These are phyloP conservation scores for Columba janthina DNA, from an alignment of 2,113 vertebrate species.

Conservation along the genomic window DNA sequence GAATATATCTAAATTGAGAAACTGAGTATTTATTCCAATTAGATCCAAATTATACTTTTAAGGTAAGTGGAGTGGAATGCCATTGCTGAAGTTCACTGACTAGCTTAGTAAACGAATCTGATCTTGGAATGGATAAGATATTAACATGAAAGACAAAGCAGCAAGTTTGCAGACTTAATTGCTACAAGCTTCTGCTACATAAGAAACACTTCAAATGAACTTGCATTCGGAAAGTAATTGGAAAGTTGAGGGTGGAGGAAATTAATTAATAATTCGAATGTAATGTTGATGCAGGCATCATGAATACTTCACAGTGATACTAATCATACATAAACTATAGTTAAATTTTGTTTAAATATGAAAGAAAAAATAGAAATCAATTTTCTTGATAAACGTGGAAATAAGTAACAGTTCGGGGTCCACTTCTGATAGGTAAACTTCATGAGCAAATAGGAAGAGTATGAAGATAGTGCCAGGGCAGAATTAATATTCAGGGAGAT, in stretches of 20 bases:
- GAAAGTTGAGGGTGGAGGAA: background rate
- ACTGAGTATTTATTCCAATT: background rate
- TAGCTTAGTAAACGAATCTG: background rate
- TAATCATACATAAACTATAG: background rate
- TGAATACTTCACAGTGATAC: background rate
- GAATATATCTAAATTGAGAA: background rate
- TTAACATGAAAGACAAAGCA: background rate
- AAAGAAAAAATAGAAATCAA: background rate
- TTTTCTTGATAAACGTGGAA: background rate
- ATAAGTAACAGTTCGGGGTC: background rate
- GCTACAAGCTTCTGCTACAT: background rate
- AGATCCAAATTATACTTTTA: background rate
- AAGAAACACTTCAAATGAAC: background rate
- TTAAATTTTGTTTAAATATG: background rate
- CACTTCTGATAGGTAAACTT: background rate
- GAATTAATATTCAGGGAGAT: background rate
- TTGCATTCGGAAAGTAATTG: background rate
- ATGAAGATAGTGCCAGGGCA: background rate
- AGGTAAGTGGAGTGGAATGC: background rate
- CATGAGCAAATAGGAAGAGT: background rate
- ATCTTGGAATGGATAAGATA: background rate
- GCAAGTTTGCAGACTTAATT: background rate
- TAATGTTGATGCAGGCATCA: background rate
- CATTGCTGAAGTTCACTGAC: background rate
- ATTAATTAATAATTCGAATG: background rate